Evolutionary conservation across 1,140 invertebrate species (phyloP).

Genomic region (Danaus melanippus): DNA sequence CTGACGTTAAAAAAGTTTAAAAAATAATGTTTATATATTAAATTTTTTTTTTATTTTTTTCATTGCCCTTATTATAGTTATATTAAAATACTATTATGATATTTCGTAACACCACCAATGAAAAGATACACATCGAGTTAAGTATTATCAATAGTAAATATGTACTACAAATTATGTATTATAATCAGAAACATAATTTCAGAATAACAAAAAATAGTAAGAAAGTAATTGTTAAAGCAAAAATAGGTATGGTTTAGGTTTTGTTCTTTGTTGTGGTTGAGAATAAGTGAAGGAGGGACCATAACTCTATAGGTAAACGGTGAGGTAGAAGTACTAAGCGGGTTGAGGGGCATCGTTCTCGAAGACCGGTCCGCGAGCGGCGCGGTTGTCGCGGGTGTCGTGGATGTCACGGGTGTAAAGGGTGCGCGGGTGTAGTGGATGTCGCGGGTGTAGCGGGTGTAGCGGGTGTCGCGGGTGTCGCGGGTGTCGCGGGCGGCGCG

Average conservation of each 20-base stretch:
- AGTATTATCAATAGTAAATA: too few relatives aligned
- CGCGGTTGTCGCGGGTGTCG: conserved; percentile 19
- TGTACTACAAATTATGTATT: too few relatives aligned
- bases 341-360: conserved; percentile 57
- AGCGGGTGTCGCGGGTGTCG: conserved; percentile 19
- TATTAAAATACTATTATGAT: too few relatives aligned
- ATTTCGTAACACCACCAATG: too few relatives aligned
- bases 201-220: too few relatives aligned
- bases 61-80: too few relatives aligned
- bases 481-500: conserved; percentile 28
- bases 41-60: too few relatives aligned
- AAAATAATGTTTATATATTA: too few relatives aligned
- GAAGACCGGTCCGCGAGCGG: conserved; percentile 49
- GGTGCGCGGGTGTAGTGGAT: conserved; percentile 26
- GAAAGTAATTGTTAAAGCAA: too few relatives aligned
- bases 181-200: too few relatives aligned
- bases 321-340: conserved; percentile 44
- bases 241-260: conserved; percentile 1
- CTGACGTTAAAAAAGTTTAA: too few relatives aligned
- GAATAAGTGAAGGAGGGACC: conserved; percentile 38
- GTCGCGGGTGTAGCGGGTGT: conserved; percentile 4
- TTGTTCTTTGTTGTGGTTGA: conserved; percentile 21
- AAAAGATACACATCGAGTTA: too few relatives aligned
- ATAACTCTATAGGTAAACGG: conserved; percentile 21
- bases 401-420: conserved; percentile 12